Base-by-base conservation (phyloP, 2,888 invertebrate genomes). In the Rotaria macrura region DNA sequence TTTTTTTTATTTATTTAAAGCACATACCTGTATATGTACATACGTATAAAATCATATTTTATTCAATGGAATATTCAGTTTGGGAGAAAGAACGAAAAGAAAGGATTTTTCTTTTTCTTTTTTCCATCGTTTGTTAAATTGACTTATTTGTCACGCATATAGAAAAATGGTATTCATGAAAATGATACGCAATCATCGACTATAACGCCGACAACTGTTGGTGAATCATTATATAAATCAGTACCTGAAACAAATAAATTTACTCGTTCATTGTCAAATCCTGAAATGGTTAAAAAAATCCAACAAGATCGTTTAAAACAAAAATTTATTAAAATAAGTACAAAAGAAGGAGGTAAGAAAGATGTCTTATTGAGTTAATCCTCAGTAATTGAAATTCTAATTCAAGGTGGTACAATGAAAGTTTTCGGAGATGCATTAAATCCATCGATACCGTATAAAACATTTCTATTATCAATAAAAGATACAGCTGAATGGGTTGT, bases 221-320 rank as follows among this genome's bases (percentile, higher is more conserved):
- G 90, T 43, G 89, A 90, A 85, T 89, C 89, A 85, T 88, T 91
- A 84, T 92, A 91, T 88, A 94, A 89, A 65, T 97, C 97, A 92
- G 92, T 98, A 88, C 98, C 98, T 47, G 97, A 98, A 92, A 97
- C 97, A 85, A 97, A 96, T 89, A 49, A 83, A 55, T 99, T 99
- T 92, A 99, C 98, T 84, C 93, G 99, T 89, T 97, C 97, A 89
- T 99, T 99, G 90, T 98, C 97, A 87, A 99, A 99, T 92, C 99
- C 99, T 6, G 99, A 99, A 92, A 97, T 97, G 87, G 99, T 99
- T 88, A 99, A 99, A 99, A 93, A 97, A 85, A 93, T 97, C 85
- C 92, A 99, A 43, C 97, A 98, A 90, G 96, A 97, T 91, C 97
- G 97, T 91, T 93, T 98, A 85, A 98, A 99, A 91, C 94, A 95